phyloP scores from a whole-genome alignment of 1,140 invertebrate genomes.

The Aphelenchoides fujianensis region DNA sequence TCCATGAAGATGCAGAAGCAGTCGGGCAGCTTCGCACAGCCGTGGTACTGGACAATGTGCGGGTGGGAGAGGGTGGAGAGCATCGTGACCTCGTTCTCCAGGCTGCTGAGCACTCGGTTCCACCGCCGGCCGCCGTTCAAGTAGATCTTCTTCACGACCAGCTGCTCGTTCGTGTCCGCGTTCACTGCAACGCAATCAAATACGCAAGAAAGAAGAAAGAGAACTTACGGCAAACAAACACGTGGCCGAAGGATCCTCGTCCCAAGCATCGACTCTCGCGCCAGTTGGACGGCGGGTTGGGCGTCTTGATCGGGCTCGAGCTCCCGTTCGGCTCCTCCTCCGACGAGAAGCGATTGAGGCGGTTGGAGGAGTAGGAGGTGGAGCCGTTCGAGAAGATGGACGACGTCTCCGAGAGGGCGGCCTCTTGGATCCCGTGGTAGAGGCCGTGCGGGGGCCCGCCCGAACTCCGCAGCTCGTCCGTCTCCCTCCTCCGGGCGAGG shows the following conservation, averaged over 20 bases:
- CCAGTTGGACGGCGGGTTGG: conserved; percentile 1
- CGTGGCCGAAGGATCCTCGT: background rate
- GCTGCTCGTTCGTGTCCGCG: conserved; percentile 44
- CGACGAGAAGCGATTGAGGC: conserved; percentile 20
- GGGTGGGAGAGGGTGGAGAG: conserved; percentile 36
- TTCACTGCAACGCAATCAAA: conserved; percentile 47
- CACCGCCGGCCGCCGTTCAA: conserved; percentile 22
- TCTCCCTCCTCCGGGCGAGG: conserved; percentile 7
- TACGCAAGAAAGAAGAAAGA: no score
- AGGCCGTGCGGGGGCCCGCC: conserved; percentile 32
- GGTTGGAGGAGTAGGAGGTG: conserved; percentile 10
- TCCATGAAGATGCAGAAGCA: conserved; percentile 49
- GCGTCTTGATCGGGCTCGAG: background rate
- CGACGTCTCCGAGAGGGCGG: conserved; percentile 44
- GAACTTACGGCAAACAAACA: no score
- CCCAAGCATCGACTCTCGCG: conserved; percentile 26
- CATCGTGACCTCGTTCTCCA: conserved; percentile 48
- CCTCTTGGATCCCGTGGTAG: conserved; percentile 41
- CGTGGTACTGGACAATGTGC: conserved; percentile 49
- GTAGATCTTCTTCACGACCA: conserved; percentile 46
- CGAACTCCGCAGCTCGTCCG: conserved; percentile 15
- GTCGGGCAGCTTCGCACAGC: conserved; percentile 29
- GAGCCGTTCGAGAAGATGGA: conserved; percentile 35
- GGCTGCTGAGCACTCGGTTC: conserved; percentile 35
- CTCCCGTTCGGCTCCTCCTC: conserved; percentile 25